Evolutionary conservation across 1,140 invertebrate species (phyloP).

Genomic region (Anadara kagoshimensis): DNA sequence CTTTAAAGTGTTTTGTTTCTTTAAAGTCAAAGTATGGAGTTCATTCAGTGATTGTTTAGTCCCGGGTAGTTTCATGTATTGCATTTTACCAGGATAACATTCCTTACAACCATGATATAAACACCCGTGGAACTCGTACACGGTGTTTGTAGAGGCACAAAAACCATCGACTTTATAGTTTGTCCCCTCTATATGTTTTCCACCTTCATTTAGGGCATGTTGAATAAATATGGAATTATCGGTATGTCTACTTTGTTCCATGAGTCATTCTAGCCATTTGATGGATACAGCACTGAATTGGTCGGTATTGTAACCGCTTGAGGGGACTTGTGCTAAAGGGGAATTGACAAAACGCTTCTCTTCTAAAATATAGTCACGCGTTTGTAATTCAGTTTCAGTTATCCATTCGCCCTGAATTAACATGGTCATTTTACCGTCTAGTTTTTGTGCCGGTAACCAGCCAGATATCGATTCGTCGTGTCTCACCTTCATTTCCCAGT

Average conservation of each 20-base stretch:
- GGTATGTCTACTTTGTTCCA: neutral
- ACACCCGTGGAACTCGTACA: slow-evolving; percentile 51
- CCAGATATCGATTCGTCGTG: slow-evolving; percentile 11
- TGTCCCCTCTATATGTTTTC: slow-evolving; percentile 16
- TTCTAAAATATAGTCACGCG: slow-evolving; percentile 12
- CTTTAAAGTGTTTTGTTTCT: slow-evolving; percentile 26
- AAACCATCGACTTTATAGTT: slow-evolving; percentile 34
- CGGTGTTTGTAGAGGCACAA: slow-evolving; percentile 20
- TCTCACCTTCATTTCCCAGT: slow-evolving; percentile 22
- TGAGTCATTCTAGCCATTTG: slow-evolving; percentile 31
- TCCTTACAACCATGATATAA: slow-evolving; percentile 50
- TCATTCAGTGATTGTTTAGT: slow-evolving; percentile 35
- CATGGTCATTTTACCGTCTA: slow-evolving; percentile 19
- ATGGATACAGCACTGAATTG: slow-evolving; percentile 28
- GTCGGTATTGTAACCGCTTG: slow-evolving; percentile 26
- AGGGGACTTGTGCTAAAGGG: slow-evolving; percentile 21
- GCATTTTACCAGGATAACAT: slow-evolving; percentile 37
- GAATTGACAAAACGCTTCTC: slow-evolving; percentile 18
- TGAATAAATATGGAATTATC: neutral
- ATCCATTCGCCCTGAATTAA: slow-evolving; percentile 1
- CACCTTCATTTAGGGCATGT: slow-evolving; percentile 38
- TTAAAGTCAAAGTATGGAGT: slow-evolving; percentile 24
- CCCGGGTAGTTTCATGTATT: neutral
- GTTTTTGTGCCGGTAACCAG: slow-evolving; percentile 1
- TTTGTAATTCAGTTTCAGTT: neutral